Evolutionary conservation across 2,888 invertebrate species (phyloP).

Genomic region (Seira musarum): DNA sequence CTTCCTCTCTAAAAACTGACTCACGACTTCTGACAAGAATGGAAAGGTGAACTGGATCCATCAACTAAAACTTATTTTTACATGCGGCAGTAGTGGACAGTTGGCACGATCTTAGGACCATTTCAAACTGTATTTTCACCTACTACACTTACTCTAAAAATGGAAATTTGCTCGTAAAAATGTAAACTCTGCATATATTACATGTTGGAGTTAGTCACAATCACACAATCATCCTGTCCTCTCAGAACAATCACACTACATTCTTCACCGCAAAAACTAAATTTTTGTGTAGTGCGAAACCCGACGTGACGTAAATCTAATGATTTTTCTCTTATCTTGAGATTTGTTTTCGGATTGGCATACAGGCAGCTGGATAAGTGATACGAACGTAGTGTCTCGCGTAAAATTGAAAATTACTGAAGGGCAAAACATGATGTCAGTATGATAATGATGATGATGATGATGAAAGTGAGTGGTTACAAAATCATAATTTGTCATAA

Average conservation of each 20-base stretch:
- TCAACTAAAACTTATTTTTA: no score
- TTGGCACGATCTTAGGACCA: not conserved
- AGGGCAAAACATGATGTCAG: not conserved
- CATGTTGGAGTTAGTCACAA: not conserved
- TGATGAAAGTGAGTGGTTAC: constrained; percentile 8
- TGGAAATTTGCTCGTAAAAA: not conserved
- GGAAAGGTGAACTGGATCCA: no score
- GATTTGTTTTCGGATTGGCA: constrained; percentile 18
- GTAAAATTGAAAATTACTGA: not conserved
- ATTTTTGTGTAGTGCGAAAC: not conserved
- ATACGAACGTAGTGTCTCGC: not conserved
- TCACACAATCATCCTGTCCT: not conserved
- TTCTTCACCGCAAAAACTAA: not conserved
- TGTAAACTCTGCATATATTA: not conserved
- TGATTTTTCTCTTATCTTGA: constrained; percentile 13
- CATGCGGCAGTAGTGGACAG: not conserved
- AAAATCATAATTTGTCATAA: constrained; percentile 18
- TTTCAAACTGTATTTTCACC: not conserved
- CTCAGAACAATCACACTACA: no score
- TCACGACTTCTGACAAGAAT: no score
- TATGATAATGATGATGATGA: not conserved
- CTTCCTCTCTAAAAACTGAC: no score
- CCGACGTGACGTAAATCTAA: constrained; percentile 11
- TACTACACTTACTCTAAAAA: not conserved
- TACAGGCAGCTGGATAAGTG: not conserved